Evolutionary conservation across 2,797 vertebrate genomes (phyloP).

Genomic region (Setipinna tenuifilis): DNA sequence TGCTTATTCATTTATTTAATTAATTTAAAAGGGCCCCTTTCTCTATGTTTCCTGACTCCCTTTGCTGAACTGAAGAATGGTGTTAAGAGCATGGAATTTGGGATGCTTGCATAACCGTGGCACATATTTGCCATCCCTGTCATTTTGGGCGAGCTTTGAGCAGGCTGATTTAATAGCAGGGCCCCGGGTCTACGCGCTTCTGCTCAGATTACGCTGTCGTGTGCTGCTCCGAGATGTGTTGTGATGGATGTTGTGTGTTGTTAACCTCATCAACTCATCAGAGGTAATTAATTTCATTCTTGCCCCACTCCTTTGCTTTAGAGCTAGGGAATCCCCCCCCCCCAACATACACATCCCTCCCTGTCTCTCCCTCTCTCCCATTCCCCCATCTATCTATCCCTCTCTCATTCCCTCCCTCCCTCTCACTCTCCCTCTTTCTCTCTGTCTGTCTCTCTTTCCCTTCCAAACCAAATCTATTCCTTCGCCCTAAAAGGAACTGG

Average conservation of each 20-base stretch:
- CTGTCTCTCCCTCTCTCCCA: too few species aligned
- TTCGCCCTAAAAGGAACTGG: neutral
- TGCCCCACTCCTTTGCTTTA: neutral
- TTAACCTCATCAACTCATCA: conserved; percentile 25
- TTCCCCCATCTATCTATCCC: too few species aligned
- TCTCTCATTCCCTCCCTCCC: too few species aligned
- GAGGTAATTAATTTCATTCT: conserved; percentile 23
- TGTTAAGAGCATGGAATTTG: conserved; percentile 3
- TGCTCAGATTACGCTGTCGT: conserved; percentile 29
- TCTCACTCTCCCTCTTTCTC: too few species aligned
- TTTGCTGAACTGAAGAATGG: too few species aligned
- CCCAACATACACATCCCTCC: neutral
- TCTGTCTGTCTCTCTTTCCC: too few species aligned
- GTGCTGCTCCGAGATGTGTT: conserved; percentile 20
- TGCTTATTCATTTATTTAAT: too few species aligned
- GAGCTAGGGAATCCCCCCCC: neutral
- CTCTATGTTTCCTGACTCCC: neutral
- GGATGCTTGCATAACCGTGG: conserved; percentile 28
- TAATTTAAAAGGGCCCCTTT: too few species aligned
- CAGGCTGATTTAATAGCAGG: conserved; percentile 41
- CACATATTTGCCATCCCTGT: conserved; percentile 14
- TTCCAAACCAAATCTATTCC: too few species aligned
- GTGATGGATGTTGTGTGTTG: conserved; percentile 27
- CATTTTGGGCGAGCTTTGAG: conserved; percentile 25
- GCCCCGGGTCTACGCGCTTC: neutral